phyloP scores from a whole-genome alignment of 2,113 vertebrate species.

The Mellivora capensis region DNA sequence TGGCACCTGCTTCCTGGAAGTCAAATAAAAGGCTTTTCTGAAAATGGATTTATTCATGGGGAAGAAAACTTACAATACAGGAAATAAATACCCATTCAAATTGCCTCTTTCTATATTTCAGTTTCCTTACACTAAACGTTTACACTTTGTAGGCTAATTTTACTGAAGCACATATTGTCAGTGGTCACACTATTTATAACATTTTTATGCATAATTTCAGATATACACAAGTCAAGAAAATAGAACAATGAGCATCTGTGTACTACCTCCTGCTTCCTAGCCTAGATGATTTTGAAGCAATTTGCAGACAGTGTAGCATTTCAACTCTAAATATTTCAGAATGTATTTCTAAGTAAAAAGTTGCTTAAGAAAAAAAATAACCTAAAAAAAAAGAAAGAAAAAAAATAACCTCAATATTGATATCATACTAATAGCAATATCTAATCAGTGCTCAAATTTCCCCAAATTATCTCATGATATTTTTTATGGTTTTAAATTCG shows the following conservation, averaged over 20 bases:
- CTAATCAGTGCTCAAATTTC: not conserved
- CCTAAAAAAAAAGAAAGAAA: too few relatives aligned
- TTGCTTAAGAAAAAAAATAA: not conserved
- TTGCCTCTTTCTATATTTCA: not conserved
- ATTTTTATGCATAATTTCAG: not conserved
- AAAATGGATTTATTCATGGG: conserved; percentile 1
- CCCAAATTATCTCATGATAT: not conserved
- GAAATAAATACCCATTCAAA: not conserved
- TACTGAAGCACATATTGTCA: not conserved
- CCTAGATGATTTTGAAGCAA: not conserved
- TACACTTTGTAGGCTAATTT: not conserved
- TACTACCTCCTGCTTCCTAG: not conserved
- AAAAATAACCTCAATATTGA: not conserved
- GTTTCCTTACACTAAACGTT: not conserved
- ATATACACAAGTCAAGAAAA: not conserved
- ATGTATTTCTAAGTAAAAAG: not conserved
- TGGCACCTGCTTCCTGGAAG: not conserved
- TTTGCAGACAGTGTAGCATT: not conserved
- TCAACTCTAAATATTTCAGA: not conserved
- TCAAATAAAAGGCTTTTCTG: not conserved
- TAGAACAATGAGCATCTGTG: not conserved
- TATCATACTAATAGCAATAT: not conserved
- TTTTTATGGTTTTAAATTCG: not conserved
- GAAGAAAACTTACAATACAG: not conserved
- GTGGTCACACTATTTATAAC: not conserved